Evolutionary conservation across 2,888 invertebrate species (phyloP).

Genomic region (Pristionchus exspectatus): DNA sequence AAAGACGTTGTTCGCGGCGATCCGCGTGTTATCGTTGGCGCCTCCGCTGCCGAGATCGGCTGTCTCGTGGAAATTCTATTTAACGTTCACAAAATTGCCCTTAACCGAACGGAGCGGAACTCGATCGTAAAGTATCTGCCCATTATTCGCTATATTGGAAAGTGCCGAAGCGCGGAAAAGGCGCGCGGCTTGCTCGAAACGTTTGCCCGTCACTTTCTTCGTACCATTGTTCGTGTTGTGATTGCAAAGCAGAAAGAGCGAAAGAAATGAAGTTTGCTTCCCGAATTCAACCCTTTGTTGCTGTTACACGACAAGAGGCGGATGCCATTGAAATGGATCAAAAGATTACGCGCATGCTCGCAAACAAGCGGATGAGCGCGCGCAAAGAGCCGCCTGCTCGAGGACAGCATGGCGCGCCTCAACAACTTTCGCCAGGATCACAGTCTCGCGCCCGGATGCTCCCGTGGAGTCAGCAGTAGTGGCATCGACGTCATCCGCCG

Average conservation of each 20-base stretch:
- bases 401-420: no score
- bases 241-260: no score
- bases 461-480: no score
- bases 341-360: no score
- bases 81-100: not conserved
- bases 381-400: no score
- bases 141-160: not conserved
- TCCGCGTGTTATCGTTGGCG: no score
- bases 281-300: not conserved
- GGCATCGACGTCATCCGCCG: no score
- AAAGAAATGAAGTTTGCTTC: conserved; percentile 1
- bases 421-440: no score
- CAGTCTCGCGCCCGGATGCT: no score
- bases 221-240: not conserved
- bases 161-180: not conserved
- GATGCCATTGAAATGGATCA: not conserved
- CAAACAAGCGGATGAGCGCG: no score
- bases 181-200: not conserved
- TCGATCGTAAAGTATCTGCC: not conserved
- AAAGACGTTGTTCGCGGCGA: not conserved
- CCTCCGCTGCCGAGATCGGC: not conserved
- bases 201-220: not conserved
- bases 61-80: not conserved
- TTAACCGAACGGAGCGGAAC: not conserved
- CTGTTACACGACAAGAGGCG: not conserved